phyloP scores from a whole-genome alignment of 2,888 invertebrate species.

The Philhelius pedissequus region DNA sequence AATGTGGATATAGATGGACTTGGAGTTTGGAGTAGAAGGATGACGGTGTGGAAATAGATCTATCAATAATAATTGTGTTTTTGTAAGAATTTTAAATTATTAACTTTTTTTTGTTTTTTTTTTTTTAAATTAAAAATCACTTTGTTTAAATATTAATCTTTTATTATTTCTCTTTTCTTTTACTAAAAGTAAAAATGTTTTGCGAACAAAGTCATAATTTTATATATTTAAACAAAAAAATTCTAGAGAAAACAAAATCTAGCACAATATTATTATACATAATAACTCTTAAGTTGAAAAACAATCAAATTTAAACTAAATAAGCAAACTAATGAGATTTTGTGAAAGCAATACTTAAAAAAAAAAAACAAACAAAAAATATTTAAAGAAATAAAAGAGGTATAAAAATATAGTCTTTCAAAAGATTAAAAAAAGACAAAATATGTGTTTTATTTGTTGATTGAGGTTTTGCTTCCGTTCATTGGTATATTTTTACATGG shows the following conservation, averaged over 20 bases:
- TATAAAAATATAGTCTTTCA: conserved; percentile 63
- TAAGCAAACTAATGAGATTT: conserved; percentile 70
- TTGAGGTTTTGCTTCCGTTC: too few relatives aligned
- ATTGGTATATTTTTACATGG: neutral
- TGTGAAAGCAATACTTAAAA: conserved; percentile 68
- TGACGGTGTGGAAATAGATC: conserved; percentile 36
- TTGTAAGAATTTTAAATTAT: conserved; percentile 67
- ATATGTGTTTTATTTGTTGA: neutral
- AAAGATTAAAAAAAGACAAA: conserved; percentile 38
- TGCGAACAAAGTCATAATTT: conserved; percentile 65
- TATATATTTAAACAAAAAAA: conserved; percentile 49
- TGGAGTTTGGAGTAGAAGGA: conserved; percentile 40
- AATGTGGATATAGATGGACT: conserved; percentile 15
- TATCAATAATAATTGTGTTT: conserved; percentile 60
- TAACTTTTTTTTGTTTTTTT: conserved; percentile 35
- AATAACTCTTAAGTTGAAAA: conserved; percentile 74
- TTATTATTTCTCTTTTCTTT: conserved; percentile 14
- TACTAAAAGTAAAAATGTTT: conserved; percentile 51
- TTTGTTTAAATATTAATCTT: conserved; percentile 30
- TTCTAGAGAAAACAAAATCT: conserved; percentile 52
- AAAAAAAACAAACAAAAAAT: conserved; percentile 63
- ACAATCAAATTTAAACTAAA: conserved; percentile 73
- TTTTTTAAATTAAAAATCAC: conserved; percentile 23
- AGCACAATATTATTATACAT: conserved; percentile 72
- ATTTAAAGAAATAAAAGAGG: conserved; percentile 42